Base-by-base conservation (phyloP, 2,113 vertebrate species). In the Synchiropus splendidus region DNA sequence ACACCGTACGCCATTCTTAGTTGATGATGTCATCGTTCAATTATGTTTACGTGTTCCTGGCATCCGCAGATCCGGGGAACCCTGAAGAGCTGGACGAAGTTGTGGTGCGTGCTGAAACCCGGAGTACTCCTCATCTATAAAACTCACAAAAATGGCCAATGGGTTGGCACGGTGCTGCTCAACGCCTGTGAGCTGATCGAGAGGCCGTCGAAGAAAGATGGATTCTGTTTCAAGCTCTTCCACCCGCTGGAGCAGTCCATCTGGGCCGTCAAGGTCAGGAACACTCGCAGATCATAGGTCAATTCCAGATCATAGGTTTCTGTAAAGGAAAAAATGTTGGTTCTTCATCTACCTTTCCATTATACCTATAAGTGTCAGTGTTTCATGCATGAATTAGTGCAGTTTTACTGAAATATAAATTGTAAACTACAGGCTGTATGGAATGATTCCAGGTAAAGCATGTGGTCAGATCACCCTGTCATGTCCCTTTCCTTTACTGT, bases 171-270 rank as follows among this genome's bases (percentile, higher is more conserved):
- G n/a, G 91, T 98, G 46, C 89, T 98, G 70, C 87, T 99, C 65
- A 98, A 92, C 0, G 93, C 93, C 64, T 99, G 95, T 58, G 93
- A 99, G 82, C 92, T 99, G 75, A 99, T 99, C 45, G 95, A 99
- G 70, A 85, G 95, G 52, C 95, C 95, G 43, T 98, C 94, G 44
- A 99, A 99, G 81, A 98, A 98, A 62, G 94, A 98, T 55, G 94
- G 95, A 45, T 99, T 99, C 83, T 99, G 95, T 83, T 99, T 99
- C 75, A 99, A 99, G 72, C 92, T 99, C 51, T 99, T 97, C 65
- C 95, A 99, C 75, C 95, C 95, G 9, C 83, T 99, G 79, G 95
- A 99, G 37, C 95, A 99, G 58, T 97, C 93, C 60, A 95, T 98
- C 82, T 98, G 94, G 94, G 95, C 95, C 34, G 93, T 94, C 60